Evolutionary conservation across 2,797 vertebrate genomes (phyloP).

Genomic region (Botia almorhae): DNA sequence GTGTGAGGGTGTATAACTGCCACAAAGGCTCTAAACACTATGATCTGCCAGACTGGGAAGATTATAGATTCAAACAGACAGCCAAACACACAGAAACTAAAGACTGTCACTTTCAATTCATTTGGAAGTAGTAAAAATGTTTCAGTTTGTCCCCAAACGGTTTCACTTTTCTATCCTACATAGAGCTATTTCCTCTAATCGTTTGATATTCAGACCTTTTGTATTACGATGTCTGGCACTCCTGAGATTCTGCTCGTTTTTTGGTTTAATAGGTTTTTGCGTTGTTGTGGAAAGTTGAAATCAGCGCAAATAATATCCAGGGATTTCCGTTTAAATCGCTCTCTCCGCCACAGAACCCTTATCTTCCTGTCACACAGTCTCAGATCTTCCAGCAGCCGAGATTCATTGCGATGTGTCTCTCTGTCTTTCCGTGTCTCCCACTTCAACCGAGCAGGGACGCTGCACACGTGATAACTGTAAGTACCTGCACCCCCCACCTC

Average conservation of each 20-base stretch:
- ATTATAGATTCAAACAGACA: not conserved
- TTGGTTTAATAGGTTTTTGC: constrained; percentile 30
- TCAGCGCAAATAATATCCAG: constrained; percentile 30
- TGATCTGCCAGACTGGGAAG: not conserved
- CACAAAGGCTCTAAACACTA: constrained; percentile 11
- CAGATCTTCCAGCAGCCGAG: constrained; percentile 32
- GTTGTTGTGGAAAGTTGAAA: constrained; percentile 15
- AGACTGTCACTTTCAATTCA: constrained; percentile 12
- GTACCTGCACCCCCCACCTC: constrained; percentile 96
- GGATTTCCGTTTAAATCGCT: constrained; percentile 46
- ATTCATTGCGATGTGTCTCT: constrained; percentile 38
- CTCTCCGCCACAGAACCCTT: constrained; percentile 42
- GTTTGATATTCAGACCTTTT: constrained; percentile 14
- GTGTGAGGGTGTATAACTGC: constrained; percentile 1
- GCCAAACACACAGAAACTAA: constrained; percentile 34
- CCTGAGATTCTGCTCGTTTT: constrained; percentile 25
- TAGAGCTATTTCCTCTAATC: not conserved
- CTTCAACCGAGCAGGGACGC: constrained; percentile 80
- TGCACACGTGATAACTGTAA: constrained; percentile 98
- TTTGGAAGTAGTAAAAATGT: constrained; percentile 17
- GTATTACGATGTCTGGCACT: constrained; percentile 10
- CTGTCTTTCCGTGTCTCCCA: constrained; percentile 13
- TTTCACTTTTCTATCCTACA: constrained; percentile 2
- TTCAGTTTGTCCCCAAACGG: not conserved
- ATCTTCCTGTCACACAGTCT: constrained; percentile 22